Percentiles rank a stretch among this genome's conserved stretches.
These are phyloP conservation scores for Pardalotus punctatus DNA, from an alignment of 2,113 vertebrate genomes.

Conservation along the genomic window DNA sequence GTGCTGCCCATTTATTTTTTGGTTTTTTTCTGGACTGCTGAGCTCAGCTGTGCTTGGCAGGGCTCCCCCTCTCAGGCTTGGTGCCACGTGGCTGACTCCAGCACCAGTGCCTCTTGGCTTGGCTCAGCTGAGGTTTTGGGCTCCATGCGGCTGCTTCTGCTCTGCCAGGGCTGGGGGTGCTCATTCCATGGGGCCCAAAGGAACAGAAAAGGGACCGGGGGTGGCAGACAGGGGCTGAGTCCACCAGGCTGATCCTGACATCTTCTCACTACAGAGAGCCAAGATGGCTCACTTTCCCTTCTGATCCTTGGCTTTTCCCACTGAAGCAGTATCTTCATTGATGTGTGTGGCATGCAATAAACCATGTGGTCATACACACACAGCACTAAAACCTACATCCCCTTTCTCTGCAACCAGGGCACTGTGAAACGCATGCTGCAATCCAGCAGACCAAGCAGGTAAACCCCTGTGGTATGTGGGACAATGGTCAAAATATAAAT, in stretches of 20 bases:
- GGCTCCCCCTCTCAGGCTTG: background rate
- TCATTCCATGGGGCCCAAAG: background rate
- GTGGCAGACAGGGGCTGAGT: background rate
- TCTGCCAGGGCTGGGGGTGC: background rate
- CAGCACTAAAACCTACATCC: background rate
- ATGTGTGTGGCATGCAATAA: background rate
- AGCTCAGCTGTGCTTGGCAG: background rate
- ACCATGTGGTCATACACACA: fast-evolving
- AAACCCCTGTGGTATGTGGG: background rate
- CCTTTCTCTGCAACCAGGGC: background rate
- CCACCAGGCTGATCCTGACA: background rate
- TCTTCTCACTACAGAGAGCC: background rate
- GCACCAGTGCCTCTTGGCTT: background rate
- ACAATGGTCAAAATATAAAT: background rate
- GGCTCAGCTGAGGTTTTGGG: background rate
- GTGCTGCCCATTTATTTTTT: background rate
- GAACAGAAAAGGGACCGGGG: background rate
- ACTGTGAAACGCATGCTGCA: background rate
- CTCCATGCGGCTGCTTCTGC: fast-evolving
- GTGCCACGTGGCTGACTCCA: background rate
- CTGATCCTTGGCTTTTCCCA: background rate
- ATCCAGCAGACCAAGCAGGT: background rate
- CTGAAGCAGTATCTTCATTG: background rate
- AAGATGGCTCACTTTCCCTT: fast-evolving
- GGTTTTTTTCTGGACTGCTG: background rate